Percentiles rank a stretch among this genome's conserved stretches.
These are phyloP conservation scores for Brenthis daphne DNA, from an alignment of 2,888 invertebrate species.

Conservation along the genomic window DNA sequence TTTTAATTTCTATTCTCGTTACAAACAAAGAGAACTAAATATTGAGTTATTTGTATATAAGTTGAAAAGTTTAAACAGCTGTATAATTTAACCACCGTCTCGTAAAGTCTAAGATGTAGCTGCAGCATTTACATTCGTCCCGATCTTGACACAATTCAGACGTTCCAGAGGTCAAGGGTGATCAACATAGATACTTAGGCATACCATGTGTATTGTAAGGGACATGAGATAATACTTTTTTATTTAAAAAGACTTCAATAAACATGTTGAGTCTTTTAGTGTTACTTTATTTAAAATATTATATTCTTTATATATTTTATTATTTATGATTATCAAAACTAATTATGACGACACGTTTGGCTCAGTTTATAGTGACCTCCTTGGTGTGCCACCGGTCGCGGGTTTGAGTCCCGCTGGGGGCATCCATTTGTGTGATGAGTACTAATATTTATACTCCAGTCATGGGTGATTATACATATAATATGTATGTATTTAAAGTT, in stretches of 20 bases:
- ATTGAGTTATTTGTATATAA: background rate
- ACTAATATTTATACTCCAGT: too few species aligned
- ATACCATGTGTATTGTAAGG: background rate
- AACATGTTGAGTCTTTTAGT: too few species aligned
- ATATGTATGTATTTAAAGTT: too few species aligned
- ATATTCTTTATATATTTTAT: too few species aligned
- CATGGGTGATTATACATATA: too few species aligned
- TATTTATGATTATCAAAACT: too few species aligned
- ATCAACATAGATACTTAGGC: background rate
- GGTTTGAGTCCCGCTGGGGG: too few species aligned
- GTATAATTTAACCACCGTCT: background rate
- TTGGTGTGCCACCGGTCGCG: too few species aligned
- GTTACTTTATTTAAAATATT: too few species aligned
- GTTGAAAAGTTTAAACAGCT: slow-evolving; percentile 3
- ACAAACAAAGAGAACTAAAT: background rate
- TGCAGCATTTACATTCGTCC: slow-evolving; percentile 11
- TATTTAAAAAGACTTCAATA: background rate
- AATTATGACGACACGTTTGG: too few species aligned
- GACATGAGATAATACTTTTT: background rate
- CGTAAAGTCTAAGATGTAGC: background rate
- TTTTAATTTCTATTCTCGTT: background rate
- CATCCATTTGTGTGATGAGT: too few species aligned
- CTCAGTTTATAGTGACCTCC: too few species aligned
- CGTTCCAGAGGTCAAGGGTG: slow-evolving; percentile 13
- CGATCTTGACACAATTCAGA: slow-evolving; percentile 1